Conservation (phyloP, 2,113 vertebrate species). For the Jacana jacana region DNA sequence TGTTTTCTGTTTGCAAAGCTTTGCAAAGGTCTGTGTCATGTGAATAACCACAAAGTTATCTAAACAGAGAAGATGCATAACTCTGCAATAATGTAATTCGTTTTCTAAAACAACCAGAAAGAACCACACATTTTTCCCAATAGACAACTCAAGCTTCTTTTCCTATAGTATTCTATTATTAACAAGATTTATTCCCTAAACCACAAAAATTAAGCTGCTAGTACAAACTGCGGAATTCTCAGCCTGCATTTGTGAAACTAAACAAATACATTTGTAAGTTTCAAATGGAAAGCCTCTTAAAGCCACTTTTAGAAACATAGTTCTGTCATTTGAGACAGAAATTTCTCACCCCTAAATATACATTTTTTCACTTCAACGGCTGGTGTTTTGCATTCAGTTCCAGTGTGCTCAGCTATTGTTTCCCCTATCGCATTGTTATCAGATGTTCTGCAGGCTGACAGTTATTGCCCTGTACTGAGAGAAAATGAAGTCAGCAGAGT, state of each 20-base stretch:
- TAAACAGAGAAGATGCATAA: not conserved
- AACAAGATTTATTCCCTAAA: not conserved
- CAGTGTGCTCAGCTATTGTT: not conserved
- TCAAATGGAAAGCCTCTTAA: not conserved
- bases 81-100: not conserved
- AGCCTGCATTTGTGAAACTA: not conserved
- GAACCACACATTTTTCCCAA: not conserved
- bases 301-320: not conserved
- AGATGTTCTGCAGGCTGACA: conserved; percentile 25
- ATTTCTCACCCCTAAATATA: not conserved
- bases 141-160: not conserved
- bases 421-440: not conserved
- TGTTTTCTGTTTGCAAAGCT: not conserved
- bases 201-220: conserved; percentile 14
- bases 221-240: not conserved
- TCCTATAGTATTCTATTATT: not conserved
- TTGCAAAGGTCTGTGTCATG: not conserved
- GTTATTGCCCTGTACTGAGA: not conserved
- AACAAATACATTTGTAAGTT: not conserved
- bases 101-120: not conserved
- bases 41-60: not conserved
- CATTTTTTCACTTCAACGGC: not conserved
- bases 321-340: not conserved
- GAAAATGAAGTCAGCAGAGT: conserved; percentile 60
- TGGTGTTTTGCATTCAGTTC: not conserved